Conservation (phyloP, 2,888 invertebrate species). For the Acleris literana region DNA sequence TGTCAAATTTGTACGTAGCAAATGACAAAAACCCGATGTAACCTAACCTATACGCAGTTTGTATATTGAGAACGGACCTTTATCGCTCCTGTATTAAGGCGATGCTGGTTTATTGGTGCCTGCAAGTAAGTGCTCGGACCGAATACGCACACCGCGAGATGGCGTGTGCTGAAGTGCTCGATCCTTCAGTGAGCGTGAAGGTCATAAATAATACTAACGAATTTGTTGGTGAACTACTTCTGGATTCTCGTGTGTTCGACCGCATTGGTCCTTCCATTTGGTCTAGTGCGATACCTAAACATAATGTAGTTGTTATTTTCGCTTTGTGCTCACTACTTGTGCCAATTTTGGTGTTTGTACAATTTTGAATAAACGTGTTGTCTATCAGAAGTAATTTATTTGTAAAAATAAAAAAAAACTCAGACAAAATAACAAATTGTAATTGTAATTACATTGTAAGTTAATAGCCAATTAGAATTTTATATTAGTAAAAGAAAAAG, state of each 20-base stretch:
- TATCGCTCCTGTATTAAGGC: conserved; percentile 9
- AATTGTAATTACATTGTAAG: conserved; percentile 1
- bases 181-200: conserved; percentile 21
- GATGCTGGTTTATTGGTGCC: conserved; percentile 13
- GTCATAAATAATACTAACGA: conserved; percentile 4
- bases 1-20: too few relatives aligned
- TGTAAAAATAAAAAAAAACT: conserved; percentile 31
- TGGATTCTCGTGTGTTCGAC: conserved; percentile 22
- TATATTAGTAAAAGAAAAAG: conserved; percentile 8
- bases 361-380: conserved; percentile 35
- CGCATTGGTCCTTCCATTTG: conserved; percentile 38
- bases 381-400: conserved; percentile 1
- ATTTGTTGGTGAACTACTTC: conserved; percentile 7
- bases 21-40: too few relatives aligned
- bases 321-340: conserved; percentile 62
- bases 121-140: conserved; percentile 18
- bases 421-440: conserved; percentile 24
- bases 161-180: conserved; percentile 23
- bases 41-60: too few relatives aligned
- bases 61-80: too few relatives aligned
- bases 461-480: conserved; percentile 13
- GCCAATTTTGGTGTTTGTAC: conserved; percentile 64
- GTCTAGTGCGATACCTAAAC: conserved; percentile 45
- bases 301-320: conserved; percentile 42
- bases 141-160: conserved; percentile 3